A percentile compares a stretch with the other conserved stretches of the same genome.
Conservation (phyloP, 64 coral and sea anemone genomes). For the Orbicella faveolata region DNA sequence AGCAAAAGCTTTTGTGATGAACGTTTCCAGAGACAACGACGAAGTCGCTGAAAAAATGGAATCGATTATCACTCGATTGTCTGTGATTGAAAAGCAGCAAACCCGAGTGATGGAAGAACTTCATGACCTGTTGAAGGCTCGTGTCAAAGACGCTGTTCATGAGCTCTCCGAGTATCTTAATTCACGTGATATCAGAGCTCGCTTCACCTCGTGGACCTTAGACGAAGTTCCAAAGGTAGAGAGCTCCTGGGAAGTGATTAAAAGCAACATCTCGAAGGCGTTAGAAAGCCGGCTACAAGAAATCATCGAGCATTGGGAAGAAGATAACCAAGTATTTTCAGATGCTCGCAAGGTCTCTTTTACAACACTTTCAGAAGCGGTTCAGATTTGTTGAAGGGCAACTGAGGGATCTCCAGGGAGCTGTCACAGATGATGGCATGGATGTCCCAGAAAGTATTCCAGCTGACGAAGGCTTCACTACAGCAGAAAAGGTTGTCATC, state of each 20-base stretch:
- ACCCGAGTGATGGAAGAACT: not conserved
- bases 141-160: not conserved
- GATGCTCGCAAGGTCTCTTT: not conserved
- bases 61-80: not conserved
- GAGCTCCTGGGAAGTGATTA: not conserved
- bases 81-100: not conserved
- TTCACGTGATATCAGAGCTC: not conserved
- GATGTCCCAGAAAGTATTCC: not conserved
- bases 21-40: not conserved
- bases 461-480: not conserved
- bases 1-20: not conserved
- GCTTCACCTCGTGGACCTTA: slow-evolving; percentile 29
- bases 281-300: not conserved
- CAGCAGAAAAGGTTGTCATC: no score
- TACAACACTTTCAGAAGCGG: slow-evolving; percentile 6
- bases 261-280: not conserved
- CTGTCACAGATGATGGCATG: not conserved
- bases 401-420: not conserved
- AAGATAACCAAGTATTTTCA: no score
- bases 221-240: not conserved
- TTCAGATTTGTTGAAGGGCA: slow-evolving; percentile 16
- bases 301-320: slow-evolving; percentile 10
- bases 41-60: not conserved
- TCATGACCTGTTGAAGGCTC: not conserved
- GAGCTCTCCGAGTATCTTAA: not conserved